Percentiles rank a stretch among this genome's conserved stretches.
These are phyloP conservation scores for Tiliqua scincoides DNA, from an alignment of 2,113 vertebrate species.

Conservation along the genomic window DNA sequence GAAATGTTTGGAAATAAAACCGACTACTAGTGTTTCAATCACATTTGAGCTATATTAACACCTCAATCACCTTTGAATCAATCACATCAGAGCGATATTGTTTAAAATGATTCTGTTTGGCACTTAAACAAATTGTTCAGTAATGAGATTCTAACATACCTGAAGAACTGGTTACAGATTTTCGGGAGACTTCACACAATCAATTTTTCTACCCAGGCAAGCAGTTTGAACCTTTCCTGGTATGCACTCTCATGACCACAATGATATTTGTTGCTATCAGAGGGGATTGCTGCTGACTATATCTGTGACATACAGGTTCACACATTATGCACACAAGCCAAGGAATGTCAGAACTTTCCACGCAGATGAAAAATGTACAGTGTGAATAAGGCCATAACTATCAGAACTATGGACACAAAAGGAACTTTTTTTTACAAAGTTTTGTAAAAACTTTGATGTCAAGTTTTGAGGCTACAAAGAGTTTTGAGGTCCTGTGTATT, in stretches of 20 bases:
- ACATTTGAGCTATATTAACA: too few relatives aligned
- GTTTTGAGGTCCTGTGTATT: neutral
- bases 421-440: too few relatives aligned
- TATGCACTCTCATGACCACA: neutral
- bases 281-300: neutral
- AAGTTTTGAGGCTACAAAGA: too few relatives aligned
- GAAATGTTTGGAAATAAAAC: neutral
- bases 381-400: neutral
- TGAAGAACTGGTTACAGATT: neutral
- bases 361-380: neutral
- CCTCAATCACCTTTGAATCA: neutral
- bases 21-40: too few relatives aligned
- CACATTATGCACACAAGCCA: neutral
- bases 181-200: neutral
- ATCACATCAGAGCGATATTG: neutral
- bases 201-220: neutral
- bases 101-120: neutral
- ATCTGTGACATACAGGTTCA: neutral
- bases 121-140: neutral
- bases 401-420: neutral
- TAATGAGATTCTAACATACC: neutral
- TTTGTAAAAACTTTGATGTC: too few relatives aligned
- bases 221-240: neutral
- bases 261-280: neutral
- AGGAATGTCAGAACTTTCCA: neutral